Evolutionary conservation across 2,797 vertebrate species (phyloP).

Genomic region (Malurus splendens): DNA sequence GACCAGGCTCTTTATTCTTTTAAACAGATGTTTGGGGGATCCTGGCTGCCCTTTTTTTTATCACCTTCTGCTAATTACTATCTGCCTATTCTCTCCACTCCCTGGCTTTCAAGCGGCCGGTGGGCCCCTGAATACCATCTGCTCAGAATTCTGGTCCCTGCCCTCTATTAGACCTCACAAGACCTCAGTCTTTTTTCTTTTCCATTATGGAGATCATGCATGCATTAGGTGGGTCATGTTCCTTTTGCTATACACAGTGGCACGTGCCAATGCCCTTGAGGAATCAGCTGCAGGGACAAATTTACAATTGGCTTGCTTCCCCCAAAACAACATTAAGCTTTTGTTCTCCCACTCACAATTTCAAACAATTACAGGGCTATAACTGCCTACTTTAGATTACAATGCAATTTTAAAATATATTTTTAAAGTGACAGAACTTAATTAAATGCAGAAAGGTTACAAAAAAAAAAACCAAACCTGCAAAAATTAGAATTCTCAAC

Average conservation of each 20-base stretch:
- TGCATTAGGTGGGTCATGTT: constrained; percentile 53
- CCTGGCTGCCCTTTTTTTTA: constrained; percentile 55
- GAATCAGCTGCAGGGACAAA: constrained; percentile 51
- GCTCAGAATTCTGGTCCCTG: constrained; percentile 64
- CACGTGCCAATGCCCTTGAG: constrained; percentile 56
- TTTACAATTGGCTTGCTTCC: constrained; percentile 45
- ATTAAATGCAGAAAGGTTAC: neutral
- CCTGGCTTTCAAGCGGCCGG: constrained; percentile 30
- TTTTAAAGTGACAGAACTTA: neutral
- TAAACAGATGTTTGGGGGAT: constrained; percentile 65
- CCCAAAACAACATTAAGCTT: constrained; percentile 40
- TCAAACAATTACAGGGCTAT: neutral
- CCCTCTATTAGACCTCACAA: constrained; percentile 60
- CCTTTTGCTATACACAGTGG: constrained; percentile 41
- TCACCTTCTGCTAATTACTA: constrained; percentile 65
- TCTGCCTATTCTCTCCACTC: constrained; percentile 57
- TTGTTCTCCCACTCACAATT: constrained; percentile 13
- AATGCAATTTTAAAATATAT: neutral
- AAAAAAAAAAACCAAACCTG: neutral
- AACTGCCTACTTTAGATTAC: neutral
- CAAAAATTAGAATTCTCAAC: neutral
- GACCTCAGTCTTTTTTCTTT: constrained; percentile 61
- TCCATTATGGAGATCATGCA: constrained; percentile 58
- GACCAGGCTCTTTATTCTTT: constrained; percentile 48
- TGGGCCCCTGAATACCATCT: constrained; percentile 67